Base-by-base conservation (phyloP, 2,113 vertebrate species). In the Xenopus laevis region DNA sequence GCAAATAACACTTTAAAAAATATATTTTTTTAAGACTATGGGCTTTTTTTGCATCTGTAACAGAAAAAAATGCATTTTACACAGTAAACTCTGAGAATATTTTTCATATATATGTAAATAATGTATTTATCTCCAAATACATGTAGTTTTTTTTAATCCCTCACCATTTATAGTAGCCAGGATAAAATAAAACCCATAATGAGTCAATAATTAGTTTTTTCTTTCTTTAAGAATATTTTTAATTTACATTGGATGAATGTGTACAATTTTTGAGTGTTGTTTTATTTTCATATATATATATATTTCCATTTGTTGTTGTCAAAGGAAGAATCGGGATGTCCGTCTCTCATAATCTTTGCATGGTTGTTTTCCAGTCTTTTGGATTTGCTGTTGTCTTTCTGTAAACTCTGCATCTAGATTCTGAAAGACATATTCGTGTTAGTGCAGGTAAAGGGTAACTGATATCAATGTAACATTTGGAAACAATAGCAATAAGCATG, bases 141-240 rank as follows among this genome's bases (percentile, higher is more conserved):
- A 47, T n/a, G 10, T 60, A 23, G 9, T 27, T 27, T 23, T 23
- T 20, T 57, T 40, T 70, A 10, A 58, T 13, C 15, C 20, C 50
- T 20, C 15, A 16, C 45, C 20, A 50, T n/a, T 47, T 47, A 23
- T 8, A 17, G 21, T 53, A 64, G 13, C n/a, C 50, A 12, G 23
- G 53, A 20, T 58, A 72, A 71, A 75, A 70, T 70, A 77, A 77
- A 74, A 74, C 52, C 13, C 10, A 9, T 64, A 62, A 23, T 63
- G 44, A 75, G 15, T 21, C 66, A 70, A 45, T 1, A 4, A 50
- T 50, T 50, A 10, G 1, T 1, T 9, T 50, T 50, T 50, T 50
- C 13, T 47, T 47, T 1, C 47, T 13, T 13, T 50, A 77, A 63
- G 30, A 27, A 55, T 13, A 55, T 50, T 50, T 55, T 55, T 55